Base-by-base conservation (phyloP, 1,140 invertebrate genomes). In the Plectrocnemia conspersa region DNA sequence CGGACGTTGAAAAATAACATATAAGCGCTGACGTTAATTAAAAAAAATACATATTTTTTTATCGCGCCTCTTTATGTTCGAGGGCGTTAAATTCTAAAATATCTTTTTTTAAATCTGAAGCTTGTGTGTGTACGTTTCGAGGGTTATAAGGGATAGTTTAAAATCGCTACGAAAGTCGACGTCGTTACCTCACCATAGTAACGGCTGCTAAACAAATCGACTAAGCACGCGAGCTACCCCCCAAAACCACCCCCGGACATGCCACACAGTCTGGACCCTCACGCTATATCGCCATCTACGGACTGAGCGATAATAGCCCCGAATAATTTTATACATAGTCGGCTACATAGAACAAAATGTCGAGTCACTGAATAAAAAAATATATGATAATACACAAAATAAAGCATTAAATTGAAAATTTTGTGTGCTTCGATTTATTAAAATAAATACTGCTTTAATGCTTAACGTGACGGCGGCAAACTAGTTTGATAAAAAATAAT, bases 121-220 rank as follows among this genome's bases (percentile, higher is more conserved):
- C 7, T 7, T 29, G 27, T 5, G 35, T 38, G 35, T 38, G 13
- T 38, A 38, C 6, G 27, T 29, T 29, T 29, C n/a, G 27, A 29
- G 27, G 27, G 27, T 7, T 7, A n/a, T 6, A 6, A 7, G 27
- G 27, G n/a, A 7, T 29, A 7, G 7, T 29, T 29, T 38, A 38
- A 38, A 38, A 16, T 38, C 7, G 35, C 35, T 38, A 16, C 7
- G 18, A 38, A 38, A 7, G 32, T 16, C 44, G 35, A 36, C 29
- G 45, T 6, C 21, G 22, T 15, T 47, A 15, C 27, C 41, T 52
- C 35, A 25, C 55, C 48, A 29, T 29, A 35, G 48, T 19, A 38
- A 52, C 55, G 41, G 2, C 41, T 40, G 29, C 55, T 41, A 57
- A 57, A 57, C 55, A 57, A 56, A 50, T 36, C 46, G 53, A 15